These are phyloP conservation scores for Ciconia nigra DNA, from an alignment of 2,797 vertebrate genomes.

Conservation along the genomic window DNA sequence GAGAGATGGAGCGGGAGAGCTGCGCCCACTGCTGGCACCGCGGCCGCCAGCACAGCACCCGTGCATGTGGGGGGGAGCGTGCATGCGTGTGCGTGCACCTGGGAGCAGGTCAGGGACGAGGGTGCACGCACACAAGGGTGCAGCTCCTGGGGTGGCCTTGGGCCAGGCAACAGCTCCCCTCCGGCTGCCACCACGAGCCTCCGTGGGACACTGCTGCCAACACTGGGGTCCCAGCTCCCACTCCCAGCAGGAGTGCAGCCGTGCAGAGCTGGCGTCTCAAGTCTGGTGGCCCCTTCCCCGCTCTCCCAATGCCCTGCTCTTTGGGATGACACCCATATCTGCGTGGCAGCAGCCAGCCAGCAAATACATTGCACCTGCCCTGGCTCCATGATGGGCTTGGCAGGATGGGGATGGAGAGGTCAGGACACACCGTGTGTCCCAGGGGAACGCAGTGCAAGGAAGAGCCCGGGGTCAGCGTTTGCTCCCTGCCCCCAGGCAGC, in stretches of 20 bases:
- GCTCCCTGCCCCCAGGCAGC: not conserved
- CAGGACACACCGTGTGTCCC: accelerated
- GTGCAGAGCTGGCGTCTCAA: accelerated
- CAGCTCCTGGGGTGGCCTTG: not conserved
- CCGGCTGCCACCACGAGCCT: not conserved
- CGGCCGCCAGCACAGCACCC: not conserved
- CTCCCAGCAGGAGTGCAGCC: not conserved
- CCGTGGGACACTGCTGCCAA: not conserved
- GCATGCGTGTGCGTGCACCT: no score
- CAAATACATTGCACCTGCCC: not conserved
- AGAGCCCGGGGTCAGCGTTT: not conserved
- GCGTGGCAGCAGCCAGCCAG: not conserved
- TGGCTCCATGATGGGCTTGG: not conserved
- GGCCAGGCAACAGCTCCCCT: accelerated
- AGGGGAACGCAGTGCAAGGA: not conserved
- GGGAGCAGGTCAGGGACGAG: not conserved
- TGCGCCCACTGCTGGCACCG: not conserved
- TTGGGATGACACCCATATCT: not conserved
- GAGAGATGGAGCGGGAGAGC: not conserved
- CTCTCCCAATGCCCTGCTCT: not conserved
- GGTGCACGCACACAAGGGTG: not conserved
- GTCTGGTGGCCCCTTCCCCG: not conserved
- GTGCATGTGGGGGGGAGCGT: not conserved
- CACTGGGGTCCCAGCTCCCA: not conserved
- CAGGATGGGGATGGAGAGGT: not conserved